Evolutionary conservation across 2,113 vertebrate genomes (phyloP), one percentile per base, ranked within the genome.

Genomic region (Sylvia atricapilla): DNA sequence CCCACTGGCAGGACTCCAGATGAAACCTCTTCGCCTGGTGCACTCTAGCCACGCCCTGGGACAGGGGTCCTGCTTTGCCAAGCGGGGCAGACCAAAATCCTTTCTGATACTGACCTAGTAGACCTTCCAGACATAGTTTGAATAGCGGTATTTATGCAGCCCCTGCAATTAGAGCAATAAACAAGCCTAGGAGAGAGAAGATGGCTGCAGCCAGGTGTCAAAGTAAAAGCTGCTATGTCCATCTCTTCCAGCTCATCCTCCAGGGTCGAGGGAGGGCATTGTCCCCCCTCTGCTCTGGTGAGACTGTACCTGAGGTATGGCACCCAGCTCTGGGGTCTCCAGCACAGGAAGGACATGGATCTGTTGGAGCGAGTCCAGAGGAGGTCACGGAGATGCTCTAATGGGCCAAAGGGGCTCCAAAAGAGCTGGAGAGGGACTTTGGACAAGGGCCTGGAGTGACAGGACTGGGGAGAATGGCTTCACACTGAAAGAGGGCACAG

Each of bases 261-360:
- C 43, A 28, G 9, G 76, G 35, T 7, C 2, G 2, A 50, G 31
- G 67, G 59, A 66, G 11, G 31, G 59, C 43, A 43, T 6, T 31
- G 30, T n/a, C 31, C 15, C 39, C 28, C 20, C 53, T 75, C 69
- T 68, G 28, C 39, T 44, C 62, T 68, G 62, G 28, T 25, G 28
- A 82, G 69, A 68, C 87, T 89, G 69, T 82, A 89, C 53, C 78
- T 75, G 87, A 74, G n/a, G 69, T 39, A 60, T n/a, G 46, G 87
- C 69, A 53, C 68, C 87, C 78, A 75, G n/a, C 28, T 68, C 62
- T 60, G 78, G 60, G 69, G 13, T 47, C 28, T 44, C 53, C 62
- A 89, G 78, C 69, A 53, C 69, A 60, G 30, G 46, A 60, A 67
- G 46, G 28, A 68, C 16, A 47, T 31, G 46, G 39, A 67, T 60